These are phyloP conservation scores for Sarcophaga caerulescens DNA, from an alignment of 2,888 invertebrate species.

Conservation along the genomic window DNA sequence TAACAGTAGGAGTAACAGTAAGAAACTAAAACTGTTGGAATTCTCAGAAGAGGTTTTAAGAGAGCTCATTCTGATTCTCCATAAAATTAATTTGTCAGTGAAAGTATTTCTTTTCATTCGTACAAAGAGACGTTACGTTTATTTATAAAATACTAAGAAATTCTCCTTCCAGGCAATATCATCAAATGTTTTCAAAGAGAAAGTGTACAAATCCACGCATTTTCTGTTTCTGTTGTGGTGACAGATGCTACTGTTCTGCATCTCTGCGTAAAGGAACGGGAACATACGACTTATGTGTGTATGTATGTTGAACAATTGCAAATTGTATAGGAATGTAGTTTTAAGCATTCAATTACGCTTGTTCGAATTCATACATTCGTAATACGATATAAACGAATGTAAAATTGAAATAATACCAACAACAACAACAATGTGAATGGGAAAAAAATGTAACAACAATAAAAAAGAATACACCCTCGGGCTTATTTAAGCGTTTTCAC, in stretches of 20 bases:
- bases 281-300: neutral
- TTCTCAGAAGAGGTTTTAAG: constrained; percentile 8
- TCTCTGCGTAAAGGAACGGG: neutral
- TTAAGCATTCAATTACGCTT: neutral
- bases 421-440: neutral
- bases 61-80: neutral
- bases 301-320: neutral
- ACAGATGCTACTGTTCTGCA: too few species aligned
- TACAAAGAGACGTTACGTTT: neutral
- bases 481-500: constrained; percentile 19
- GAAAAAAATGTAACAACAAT: neutral
- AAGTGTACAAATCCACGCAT: too few species aligned
- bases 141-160: neutral
- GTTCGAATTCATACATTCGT: neutral
- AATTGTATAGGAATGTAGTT: neutral
- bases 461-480: constrained; percentile 11
- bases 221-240: too few species aligned
- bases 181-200: neutral
- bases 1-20: neutral
- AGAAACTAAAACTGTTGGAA: neutral
- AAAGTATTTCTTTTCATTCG: neutral
- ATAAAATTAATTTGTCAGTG: neutral
- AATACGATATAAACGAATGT: neutral
- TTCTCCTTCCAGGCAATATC: neutral
- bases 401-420: neutral